phyloP scores from a whole-genome alignment of 2,113 vertebrate species.

The Varanus komodoensis region DNA sequence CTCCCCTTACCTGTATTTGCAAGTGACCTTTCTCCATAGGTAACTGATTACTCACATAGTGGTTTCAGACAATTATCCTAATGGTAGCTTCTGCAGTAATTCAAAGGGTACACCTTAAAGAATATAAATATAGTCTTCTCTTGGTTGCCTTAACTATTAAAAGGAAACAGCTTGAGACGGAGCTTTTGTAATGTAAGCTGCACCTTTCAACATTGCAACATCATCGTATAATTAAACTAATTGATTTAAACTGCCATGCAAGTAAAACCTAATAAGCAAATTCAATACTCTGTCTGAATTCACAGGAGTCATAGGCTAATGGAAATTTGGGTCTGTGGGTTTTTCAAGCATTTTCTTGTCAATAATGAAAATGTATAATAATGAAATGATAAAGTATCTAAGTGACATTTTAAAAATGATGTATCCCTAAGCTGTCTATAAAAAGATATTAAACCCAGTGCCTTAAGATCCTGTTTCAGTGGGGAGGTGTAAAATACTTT shows the following conservation, averaged over 20 bases:
- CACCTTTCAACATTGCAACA: constrained; percentile 53
- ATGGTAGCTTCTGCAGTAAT: constrained; percentile 47
- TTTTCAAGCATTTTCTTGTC: not conserved
- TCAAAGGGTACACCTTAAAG: constrained; percentile 50
- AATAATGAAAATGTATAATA: not conserved
- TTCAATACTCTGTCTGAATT: constrained; percentile 1
- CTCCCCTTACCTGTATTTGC: constrained; percentile 7
- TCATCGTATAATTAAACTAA: constrained; percentile 47
- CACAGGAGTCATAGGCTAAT: not conserved
- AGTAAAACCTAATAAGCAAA: constrained; percentile 36
- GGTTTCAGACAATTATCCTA: constrained; percentile 53
- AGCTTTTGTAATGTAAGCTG: constrained; percentile 35
- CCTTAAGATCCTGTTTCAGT: not conserved
- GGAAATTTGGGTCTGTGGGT: not conserved
- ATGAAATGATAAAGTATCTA: not conserved
- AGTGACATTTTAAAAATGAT: not conserved
- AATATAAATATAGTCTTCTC: constrained; percentile 42
- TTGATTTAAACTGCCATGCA: constrained; percentile 51
- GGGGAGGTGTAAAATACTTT: too few species aligned
- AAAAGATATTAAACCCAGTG: not conserved
- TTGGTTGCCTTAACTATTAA: constrained; percentile 43
- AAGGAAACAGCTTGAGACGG: constrained; percentile 37
- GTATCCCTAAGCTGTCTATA: not conserved
- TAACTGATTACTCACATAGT: constrained; percentile 38
- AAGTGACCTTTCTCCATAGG: constrained; percentile 37